Base-by-base conservation (phyloP, 2,113 vertebrate species). In the Chinchilla lanigera region DNA sequence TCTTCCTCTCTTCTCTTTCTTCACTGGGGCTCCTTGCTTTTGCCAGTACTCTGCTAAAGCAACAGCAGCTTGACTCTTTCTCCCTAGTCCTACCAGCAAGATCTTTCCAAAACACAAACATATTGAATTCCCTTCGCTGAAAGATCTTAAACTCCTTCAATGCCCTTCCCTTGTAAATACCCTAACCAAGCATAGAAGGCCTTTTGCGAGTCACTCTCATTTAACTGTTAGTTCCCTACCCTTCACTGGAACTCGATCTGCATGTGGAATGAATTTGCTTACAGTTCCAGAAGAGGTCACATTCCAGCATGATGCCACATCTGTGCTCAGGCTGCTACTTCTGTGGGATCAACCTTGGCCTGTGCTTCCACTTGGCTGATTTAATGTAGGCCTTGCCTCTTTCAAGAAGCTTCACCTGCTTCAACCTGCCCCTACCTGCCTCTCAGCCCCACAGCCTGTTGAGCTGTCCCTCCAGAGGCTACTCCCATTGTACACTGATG, bases 81-180 rank as follows among this genome's bases (percentile, higher is more conserved):
- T 90, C 47, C 12, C 30, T 86, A 96, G 91, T 94, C 86, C 47
- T 81, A 56, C 69, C 50, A 35, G 26, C 28, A 4, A 5, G 54
- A 52, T 93, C n/a, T 84, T 96, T 93, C 69, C 81, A 92, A 92
- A 93, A 61, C 90, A 84, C n/a, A 80, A 77, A 56, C 63, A 47
- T 7, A 14, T 71, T 95, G 38, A 93, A 61, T 24, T 89, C 60
- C 28, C 50, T 94, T 90, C 82, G n/a, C 41, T 80, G 77, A 92
- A 92, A 33, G 58, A 87, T 71, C n/a, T 97, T 96, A 90, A 61
- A 82, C 26, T 85, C n/a, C 61, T 73, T 47, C 16, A 65, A 50
- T 63, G 67, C 12, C 58, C 60, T 81, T 82, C n/a, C 11, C 50
- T 77, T 81, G 22, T 28, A 87, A 87, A 89, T 10, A 10, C 20